phyloP scores from a whole-genome alignment of 2,888 invertebrate genomes.

The Tenthredo distinguenda region DNA sequence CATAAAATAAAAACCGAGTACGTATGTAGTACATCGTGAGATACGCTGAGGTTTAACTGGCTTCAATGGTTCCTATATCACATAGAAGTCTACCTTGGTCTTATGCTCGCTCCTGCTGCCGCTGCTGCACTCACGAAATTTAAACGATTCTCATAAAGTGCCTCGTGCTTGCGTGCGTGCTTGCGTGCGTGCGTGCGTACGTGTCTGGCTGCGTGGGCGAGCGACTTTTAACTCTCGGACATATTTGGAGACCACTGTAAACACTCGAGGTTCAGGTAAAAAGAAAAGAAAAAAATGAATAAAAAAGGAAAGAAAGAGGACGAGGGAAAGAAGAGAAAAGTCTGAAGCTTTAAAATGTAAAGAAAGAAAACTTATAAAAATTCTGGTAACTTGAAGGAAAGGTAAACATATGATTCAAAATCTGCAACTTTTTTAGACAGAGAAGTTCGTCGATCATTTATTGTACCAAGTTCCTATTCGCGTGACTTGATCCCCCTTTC shows the following conservation, averaged over 20 bases:
- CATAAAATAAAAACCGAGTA: not conserved
- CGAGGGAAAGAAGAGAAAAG: not conserved
- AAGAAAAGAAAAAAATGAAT: not conserved
- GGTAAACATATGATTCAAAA: not conserved
- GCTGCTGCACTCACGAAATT: conserved; percentile 20
- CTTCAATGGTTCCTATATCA: conserved; percentile 1
- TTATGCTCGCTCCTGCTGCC: not conserved
- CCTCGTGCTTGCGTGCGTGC: conserved; percentile 3
- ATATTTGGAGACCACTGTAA: conserved; percentile 46
- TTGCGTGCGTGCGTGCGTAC: not conserved
- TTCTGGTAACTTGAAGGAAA: not conserved
- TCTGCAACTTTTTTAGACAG: not conserved
- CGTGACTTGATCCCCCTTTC: not conserved
- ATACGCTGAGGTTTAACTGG: conserved; percentile 2
- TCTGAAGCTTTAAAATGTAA: not conserved
- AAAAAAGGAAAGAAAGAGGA: not conserved
- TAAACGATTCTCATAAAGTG: conserved; percentile 49
- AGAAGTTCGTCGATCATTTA: not conserved
- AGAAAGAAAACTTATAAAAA: not conserved
- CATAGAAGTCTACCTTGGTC: not conserved
- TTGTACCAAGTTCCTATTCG: not conserved
- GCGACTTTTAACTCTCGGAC: conserved; percentile 21
- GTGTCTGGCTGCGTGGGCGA: conserved; percentile 31
- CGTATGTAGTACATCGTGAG: not conserved
- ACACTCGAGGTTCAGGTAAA: conserved; percentile 38